Evolutionary conservation across 2,113 vertebrate genomes (phyloP), one percentile per base, ranked within the genome.

Genomic region (Butorides virescens): DNA sequence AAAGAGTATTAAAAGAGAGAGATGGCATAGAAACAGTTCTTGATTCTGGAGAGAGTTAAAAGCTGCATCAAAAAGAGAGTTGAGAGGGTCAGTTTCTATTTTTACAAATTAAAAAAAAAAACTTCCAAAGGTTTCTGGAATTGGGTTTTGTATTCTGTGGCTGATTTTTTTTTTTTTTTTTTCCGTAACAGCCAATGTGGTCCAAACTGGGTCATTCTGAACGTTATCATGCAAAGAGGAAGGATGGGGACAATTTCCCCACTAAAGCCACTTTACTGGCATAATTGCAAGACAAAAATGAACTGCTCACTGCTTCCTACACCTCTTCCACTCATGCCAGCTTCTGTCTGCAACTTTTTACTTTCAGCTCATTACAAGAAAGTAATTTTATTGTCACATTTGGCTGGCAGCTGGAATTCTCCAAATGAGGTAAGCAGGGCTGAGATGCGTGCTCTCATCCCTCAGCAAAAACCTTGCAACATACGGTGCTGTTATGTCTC

Each of bases 391-490:
- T 76, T 49, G 59, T 66, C 79, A 55, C 58, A 36, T 42, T 92
- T 88, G 77, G 59, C 53, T 53, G 83, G 91, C 71, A 81, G 84
- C 74, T 84, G 92, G 92, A 73, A 76, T 88, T 90, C 92, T 92
- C 90, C 68, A 39, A 89, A 86, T 37, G 87, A 96, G 71, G 61
- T 62, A 65, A 90, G 79, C 39, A 65, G 55, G 42, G 66, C 72
- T 65, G 76, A 91, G 78, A 63, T 34, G 29, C 11, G 6, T 26
- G 25, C 52, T 73, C 66, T 92, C 46, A 27, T 76, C 71, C 79
- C 79, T 88, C 83, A 73, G 89, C 80, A 96, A 78, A 88, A 91
- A 55, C 53, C 78, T 84, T 61, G 67, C 73, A 63, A 73, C 92
- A 93, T 87, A 94, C 89, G 71, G 65, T 52, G 66, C 52, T 11